Evolutionary conservation across 92 coral and sea anemone species (phyloP).

Genomic region (Porites rus): DNA sequence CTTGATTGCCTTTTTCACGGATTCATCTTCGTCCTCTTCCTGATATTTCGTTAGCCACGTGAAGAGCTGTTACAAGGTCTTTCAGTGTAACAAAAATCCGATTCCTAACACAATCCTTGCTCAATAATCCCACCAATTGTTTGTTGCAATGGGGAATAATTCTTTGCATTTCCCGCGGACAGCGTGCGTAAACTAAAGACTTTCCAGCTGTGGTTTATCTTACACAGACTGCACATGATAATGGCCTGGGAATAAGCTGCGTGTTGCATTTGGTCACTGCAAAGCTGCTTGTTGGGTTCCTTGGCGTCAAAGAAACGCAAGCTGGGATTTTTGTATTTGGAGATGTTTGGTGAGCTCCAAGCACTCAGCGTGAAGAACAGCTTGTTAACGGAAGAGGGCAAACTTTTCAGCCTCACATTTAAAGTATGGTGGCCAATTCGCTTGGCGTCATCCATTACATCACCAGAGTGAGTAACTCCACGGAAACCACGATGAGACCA

Average conservation of each 20-base stretch:
- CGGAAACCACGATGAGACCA: too few species aligned
- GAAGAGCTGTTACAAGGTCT: too few species aligned
- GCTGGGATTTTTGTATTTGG: constrained; percentile 86
- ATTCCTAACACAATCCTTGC: constrained; percentile 52
- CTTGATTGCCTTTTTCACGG: too few species aligned
- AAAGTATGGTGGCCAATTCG: constrained; percentile 87
- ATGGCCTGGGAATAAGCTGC: constrained; percentile 96
- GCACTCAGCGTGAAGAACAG: constrained; percentile 96
- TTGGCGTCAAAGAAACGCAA: constrained; percentile 86
- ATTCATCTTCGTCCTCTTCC: too few species aligned
- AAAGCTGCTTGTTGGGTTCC: constrained; percentile 83
- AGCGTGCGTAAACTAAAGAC: constrained; percentile 82
- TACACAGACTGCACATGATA: constrained; percentile 92
- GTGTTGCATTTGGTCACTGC: constrained; percentile 85
- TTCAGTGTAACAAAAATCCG: too few species aligned
- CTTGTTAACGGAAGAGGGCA: constrained; percentile 76
- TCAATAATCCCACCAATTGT: constrained; percentile 64
- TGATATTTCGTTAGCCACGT: too few species aligned
- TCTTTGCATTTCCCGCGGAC: constrained; percentile 85
- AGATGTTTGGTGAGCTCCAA: constrained; percentile 91
- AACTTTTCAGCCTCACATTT: constrained; percentile 70
- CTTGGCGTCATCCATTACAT: constrained; percentile 75
- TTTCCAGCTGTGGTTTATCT: constrained; percentile 85
- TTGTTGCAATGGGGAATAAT: constrained; percentile 69
- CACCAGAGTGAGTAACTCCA: constrained; percentile 84